Percentiles rank a stretch among this genome's conserved stretches.
phyloP scores from a whole-genome alignment of 1,140 invertebrate genomes.

The Temnothorax curvispinosus region DNA sequence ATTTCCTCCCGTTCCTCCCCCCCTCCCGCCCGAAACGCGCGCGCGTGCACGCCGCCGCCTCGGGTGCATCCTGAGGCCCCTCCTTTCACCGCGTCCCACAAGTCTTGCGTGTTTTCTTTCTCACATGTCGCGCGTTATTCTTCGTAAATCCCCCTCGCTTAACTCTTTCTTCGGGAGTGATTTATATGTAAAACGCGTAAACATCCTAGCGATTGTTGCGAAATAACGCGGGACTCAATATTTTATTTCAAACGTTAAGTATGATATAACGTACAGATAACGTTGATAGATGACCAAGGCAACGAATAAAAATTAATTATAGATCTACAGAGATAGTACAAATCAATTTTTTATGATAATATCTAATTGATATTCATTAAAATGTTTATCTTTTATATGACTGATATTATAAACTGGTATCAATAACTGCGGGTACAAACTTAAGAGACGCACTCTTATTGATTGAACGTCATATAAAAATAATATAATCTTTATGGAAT shows the following conservation, averaged over 20 bases:
- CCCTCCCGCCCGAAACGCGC: not conserved
- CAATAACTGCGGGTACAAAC: no score
- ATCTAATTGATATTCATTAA: conserved; percentile 6
- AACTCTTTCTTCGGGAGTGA: conserved; percentile 10
- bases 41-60: conserved; percentile 47
- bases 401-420: not conserved
- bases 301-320: conserved; percentile 4
- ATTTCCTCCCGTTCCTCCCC: conserved; percentile 27
- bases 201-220: conserved; percentile 1
- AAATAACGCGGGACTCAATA: not conserved
- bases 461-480: not conserved
- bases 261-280: not conserved
- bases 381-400: not conserved
- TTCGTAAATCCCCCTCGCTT: conserved; percentile 9
- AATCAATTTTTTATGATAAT: not conserved
- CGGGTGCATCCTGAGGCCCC: conserved; percentile 8
- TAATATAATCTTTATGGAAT: conserved; percentile 2
- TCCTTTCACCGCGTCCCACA: not conserved
- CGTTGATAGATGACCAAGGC: not conserved
- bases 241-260: not conserved
- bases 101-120: conserved; percentile 20
- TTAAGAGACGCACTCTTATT: not conserved
- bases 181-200: conserved; percentile 15
- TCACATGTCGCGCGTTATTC: not conserved
- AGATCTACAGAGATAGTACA: not conserved